phyloP scores from a whole-genome alignment of 1,140 invertebrate species.

The Aphelenchoides fujianensis region DNA sequence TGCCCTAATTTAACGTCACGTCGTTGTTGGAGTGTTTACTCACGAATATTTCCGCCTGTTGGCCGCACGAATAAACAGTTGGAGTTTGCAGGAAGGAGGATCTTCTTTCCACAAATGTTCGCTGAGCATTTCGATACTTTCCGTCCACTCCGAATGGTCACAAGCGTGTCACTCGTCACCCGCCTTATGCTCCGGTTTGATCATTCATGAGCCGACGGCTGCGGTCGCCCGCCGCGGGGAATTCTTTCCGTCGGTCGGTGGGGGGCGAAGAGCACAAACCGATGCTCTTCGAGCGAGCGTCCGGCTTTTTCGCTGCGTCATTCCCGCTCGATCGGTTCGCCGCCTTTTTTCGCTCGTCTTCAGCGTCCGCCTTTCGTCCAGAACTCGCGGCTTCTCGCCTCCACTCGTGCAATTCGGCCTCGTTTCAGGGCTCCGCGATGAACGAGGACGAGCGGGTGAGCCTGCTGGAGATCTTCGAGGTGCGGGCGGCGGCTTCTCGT shows the following conservation, averaged over 20 bases:
- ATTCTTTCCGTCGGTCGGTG: no score
- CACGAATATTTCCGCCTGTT: no score
- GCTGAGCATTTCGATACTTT: no score
- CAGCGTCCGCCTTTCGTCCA: neutral
- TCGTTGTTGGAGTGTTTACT: no score
- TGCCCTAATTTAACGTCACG: neutral
- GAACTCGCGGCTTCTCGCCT: neutral
- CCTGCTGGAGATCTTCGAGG: constrained; percentile 39
- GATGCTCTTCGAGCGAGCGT: neutral
- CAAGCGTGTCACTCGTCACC: no score
- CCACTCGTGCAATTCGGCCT: neutral
- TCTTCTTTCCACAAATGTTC: no score
- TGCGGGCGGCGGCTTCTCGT: constrained; percentile 29
- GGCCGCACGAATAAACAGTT: neutral
- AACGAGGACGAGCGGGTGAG: constrained; percentile 28
- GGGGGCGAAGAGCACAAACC: no score
- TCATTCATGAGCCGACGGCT: neutral
- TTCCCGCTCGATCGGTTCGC: neutral
- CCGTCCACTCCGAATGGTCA: no score
- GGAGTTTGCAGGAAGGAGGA: no score
- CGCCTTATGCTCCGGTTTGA: neutral
- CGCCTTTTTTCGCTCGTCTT: constrained; percentile 2
- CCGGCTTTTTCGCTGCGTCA: neutral
- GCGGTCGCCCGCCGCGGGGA: neutral
- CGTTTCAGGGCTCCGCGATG: constrained; percentile 5